Percentiles rank a stretch among this genome's conserved stretches.
Evolutionary conservation across 1,140 invertebrate species (phyloP).

Genomic region (Sycophaga agraensis): DNA sequence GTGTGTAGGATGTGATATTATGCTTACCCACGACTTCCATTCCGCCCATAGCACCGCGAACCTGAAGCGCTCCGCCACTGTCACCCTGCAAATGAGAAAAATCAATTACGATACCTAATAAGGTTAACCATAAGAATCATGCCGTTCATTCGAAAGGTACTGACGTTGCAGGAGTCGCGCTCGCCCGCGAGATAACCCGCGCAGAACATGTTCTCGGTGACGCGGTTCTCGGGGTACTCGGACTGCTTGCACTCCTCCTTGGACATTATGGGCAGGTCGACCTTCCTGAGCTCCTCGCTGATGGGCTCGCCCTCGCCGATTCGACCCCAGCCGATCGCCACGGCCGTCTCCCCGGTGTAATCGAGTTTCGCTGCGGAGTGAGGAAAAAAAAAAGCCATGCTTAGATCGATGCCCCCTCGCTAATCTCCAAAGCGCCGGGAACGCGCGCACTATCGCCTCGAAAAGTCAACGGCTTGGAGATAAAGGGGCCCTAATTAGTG

Average conservation of each 20-base stretch:
- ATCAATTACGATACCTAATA: too few relatives aligned
- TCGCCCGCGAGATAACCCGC: slow-evolving; percentile 71
- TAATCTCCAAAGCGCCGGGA: too few relatives aligned
- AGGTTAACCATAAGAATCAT: too few relatives aligned
- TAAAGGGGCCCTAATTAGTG: too few relatives aligned
- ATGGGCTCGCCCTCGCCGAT: slow-evolving; percentile 65
- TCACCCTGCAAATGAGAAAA: slow-evolving; percentile 53
- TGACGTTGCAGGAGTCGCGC: slow-evolving; percentile 74
- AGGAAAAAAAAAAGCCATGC: too few relatives aligned
- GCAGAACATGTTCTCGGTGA: slow-evolving; percentile 78
- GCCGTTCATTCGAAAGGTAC: too few relatives aligned
- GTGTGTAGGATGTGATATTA: too few relatives aligned
- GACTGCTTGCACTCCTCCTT: slow-evolving; percentile 60
- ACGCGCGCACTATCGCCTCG: too few relatives aligned
- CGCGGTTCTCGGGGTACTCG: slow-evolving; percentile 59
- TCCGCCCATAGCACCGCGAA: slow-evolving; percentile 49
- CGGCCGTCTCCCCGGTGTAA: slow-evolving; percentile 66
- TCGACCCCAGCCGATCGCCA: slow-evolving; percentile 77
- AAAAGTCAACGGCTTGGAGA: too few relatives aligned
- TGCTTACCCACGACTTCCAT: slow-evolving; percentile 60
- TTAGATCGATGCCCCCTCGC: too few relatives aligned
- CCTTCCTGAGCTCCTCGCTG: slow-evolving; percentile 63
- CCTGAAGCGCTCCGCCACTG: slow-evolving; percentile 61
- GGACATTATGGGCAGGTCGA: slow-evolving; percentile 63
- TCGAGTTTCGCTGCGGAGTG: slow-evolving; percentile 34